These are phyloP conservation scores for Cydia fagiglandana DNA, from an alignment of 1,140 invertebrate genomes.

Conservation along the genomic window DNA sequence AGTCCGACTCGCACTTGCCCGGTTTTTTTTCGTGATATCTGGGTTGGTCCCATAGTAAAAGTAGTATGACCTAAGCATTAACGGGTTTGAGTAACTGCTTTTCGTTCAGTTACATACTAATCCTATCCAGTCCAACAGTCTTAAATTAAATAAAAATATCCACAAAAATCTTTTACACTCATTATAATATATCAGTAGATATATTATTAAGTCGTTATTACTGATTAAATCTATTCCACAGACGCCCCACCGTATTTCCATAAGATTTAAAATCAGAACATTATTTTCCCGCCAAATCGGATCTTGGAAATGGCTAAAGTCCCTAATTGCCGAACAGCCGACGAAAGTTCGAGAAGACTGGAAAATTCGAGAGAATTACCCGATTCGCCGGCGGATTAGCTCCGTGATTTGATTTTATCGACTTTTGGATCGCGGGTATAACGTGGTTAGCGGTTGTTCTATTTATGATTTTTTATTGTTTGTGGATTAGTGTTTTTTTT, in stretches of 20 bases:
- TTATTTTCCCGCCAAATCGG: constrained; percentile 27
- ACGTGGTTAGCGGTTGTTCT: constrained; percentile 13
- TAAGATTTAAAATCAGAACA: constrained; percentile 28
- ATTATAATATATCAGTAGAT: too few relatives aligned
- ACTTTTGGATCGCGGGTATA: constrained; percentile 14
- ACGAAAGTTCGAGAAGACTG: constrained; percentile 26
- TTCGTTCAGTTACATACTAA: too few relatives aligned
- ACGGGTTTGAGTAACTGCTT: too few relatives aligned
- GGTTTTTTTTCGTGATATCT: too few relatives aligned
- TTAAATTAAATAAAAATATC: too few relatives aligned
- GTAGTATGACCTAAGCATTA: too few relatives aligned
- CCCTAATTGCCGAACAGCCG: constrained; percentile 25
- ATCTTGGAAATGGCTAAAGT: constrained; percentile 23
- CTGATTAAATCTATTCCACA: background rate
- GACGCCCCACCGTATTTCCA: constrained; percentile 9
- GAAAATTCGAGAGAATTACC: constrained; percentile 30
- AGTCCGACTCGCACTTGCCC: too few relatives aligned
- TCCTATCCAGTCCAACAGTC: too few relatives aligned
- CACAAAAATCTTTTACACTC: too few relatives aligned
- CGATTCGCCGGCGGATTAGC: constrained; percentile 17
- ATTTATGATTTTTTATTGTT: too few relatives aligned
- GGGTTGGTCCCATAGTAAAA: too few relatives aligned
- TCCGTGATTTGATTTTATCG: constrained; percentile 29
- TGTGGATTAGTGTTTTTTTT: too few relatives aligned
- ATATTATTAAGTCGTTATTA: background rate